Percentiles rank a stretch among this genome's conserved stretches.
Conservation (phyloP, 2,888 invertebrate species). For the Acrobeloides nanus region DNA sequence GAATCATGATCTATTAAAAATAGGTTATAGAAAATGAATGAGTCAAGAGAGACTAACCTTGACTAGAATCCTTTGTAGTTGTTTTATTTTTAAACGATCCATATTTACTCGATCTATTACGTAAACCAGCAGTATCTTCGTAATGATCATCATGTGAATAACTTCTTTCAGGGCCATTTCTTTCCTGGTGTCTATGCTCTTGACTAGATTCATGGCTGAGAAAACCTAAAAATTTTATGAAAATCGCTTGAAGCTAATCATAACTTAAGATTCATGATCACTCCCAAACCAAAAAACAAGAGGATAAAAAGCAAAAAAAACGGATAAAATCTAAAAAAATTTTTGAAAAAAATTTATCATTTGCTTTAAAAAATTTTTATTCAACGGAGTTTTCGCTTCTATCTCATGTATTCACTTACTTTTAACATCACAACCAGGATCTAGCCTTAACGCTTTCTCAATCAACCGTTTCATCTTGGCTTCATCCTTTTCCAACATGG, state of each 20-base stretch:
- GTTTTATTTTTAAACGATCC: not conserved
- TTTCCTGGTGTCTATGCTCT: conserved; percentile 3
- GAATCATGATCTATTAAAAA: conserved; percentile 6
- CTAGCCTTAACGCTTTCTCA: conserved; percentile 44
- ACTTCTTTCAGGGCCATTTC: conserved; percentile 12
- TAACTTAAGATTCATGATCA: no score
- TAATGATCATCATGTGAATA: conserved; percentile 46
- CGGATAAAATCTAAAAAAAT: conserved; percentile 1
- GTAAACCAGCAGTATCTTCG: conserved; percentile 33
- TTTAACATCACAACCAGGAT: conserved; percentile 44
- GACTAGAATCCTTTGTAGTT: conserved; percentile 7
- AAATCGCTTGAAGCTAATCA: no score
- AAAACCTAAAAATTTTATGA: no score
- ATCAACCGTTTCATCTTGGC: conserved; percentile 38
- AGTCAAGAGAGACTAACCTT: conserved; percentile 1
- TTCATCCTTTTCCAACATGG: conserved; percentile 27
- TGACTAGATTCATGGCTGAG: not conserved
- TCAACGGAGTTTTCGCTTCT: not conserved
- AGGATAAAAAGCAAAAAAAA: not conserved
- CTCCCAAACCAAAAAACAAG: no score
- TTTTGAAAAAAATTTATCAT: conserved; percentile 2
- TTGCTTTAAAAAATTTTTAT: conserved; percentile 2
- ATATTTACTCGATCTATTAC: conserved; percentile 14
- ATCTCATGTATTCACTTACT: conserved; percentile 24
- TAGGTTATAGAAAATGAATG: not conserved